These are phyloP conservation scores for Petrophora chlorosata DNA, from an alignment of 2,888 invertebrate species.

Conservation along the genomic window DNA sequence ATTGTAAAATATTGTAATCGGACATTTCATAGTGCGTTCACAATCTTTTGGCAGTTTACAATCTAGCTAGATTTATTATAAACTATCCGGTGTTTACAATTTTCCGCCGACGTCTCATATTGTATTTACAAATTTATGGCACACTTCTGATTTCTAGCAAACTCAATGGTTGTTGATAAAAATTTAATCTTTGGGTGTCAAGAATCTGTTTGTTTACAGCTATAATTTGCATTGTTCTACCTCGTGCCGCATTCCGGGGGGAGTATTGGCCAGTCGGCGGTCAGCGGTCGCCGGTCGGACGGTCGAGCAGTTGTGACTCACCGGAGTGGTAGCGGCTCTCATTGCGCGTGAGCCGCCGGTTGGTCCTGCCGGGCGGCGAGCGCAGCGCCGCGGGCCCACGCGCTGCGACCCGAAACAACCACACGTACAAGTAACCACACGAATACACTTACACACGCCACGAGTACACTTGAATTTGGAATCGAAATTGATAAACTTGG, in stretches of 20 bases:
- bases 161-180: too few species aligned
- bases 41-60: too few species aligned
- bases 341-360: constrained; percentile 95
- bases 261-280: too few species aligned
- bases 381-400: constrained; percentile 77
- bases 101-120: too few species aligned
- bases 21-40: too few species aligned
- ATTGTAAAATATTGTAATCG: too few species aligned
- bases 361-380: constrained; percentile 88
- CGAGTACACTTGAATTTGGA: constrained; percentile 34
- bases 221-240: constrained; percentile 11
- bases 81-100: too few species aligned
- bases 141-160: too few species aligned
- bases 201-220: too few species aligned
- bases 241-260: constrained; percentile 7
- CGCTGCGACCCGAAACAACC: constrained; percentile 83
- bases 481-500: constrained; percentile 22
- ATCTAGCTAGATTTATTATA: too few species aligned
- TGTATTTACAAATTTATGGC: too few species aligned
- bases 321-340: constrained; percentile 98
- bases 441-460: constrained; percentile 50
- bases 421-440: constrained; percentile 65
- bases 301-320: constrained; percentile 78
- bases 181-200: too few species aligned
- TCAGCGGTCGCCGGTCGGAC: neutral